Evolutionary conservation across 2,797 vertebrate genomes (phyloP), one percentile per base, ranked within the genome.

Genomic region (Coendou prehensilis): DNA sequence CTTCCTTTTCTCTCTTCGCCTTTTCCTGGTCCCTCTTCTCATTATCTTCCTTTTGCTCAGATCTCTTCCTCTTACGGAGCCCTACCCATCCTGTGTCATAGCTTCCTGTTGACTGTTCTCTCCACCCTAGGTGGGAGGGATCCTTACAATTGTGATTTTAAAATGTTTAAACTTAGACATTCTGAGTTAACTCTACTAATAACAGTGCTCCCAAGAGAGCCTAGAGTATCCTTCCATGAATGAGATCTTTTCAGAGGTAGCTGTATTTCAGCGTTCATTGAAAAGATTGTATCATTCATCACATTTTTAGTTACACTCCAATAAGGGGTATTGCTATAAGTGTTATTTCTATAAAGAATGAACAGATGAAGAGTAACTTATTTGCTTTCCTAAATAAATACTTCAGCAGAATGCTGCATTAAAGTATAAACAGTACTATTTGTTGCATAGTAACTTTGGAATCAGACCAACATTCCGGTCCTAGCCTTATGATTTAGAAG

Each of bases 41-140:
- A 28, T 69, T 89, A 15, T 50, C 47, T 94, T 93, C 52, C 37
- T 96, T 95, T 95, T 92, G 83, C 75, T 85, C 89, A 69, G n/a
- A 82, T 84, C 76, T 89, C 93, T 97, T 87, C 91, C 94, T 95
- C 63, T 93, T 52, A 61, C 95, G 93, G 88, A 96, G 69, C 47
- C 82, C 69, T 86, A 20, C 89, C 92, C 90, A 76, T 96, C 94
- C 76, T 87, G 76, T 87, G 76, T 57, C 87, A 45, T 14, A 83
- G 87, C 90, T 94, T 97, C 91, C 87, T 97, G 63, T 90, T 91
- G 76, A 59, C 89, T 92, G 3, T 61, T 93, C 88, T 93, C 50
- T 92, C 80, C 78, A 93, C 95, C 64, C 85, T 83, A 76, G 57
- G 22, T 57, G 82, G 89, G 92, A 84, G 93, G 86, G 59, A 59